phyloP scores from a whole-genome alignment of 2,888 invertebrate genomes.

The Pherbina coryleti region DNA sequence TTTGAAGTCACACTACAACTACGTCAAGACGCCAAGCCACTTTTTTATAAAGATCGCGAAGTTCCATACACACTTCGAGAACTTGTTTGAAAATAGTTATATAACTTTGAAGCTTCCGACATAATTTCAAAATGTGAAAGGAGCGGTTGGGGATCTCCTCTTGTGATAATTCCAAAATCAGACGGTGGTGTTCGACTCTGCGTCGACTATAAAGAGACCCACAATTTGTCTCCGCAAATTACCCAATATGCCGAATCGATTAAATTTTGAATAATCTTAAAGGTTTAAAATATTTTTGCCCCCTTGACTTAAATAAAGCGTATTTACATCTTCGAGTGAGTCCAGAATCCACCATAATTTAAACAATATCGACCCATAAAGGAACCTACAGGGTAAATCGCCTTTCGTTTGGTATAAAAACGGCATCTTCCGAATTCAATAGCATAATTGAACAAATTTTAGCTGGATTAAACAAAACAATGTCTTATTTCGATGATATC shows the following conservation, averaged over 20 bases:
- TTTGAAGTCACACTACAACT: slow-evolving; percentile 31
- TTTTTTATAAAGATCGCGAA: slow-evolving; percentile 38
- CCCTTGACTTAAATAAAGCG: slow-evolving; percentile 39
- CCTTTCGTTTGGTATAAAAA: no score
- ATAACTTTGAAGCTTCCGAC: slow-evolving; percentile 15
- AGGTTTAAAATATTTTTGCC: slow-evolving; percentile 37
- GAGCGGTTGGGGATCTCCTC: slow-evolving; percentile 34
- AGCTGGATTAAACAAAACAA: slow-evolving; percentile 42
- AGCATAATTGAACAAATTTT: slow-evolving; percentile 46
- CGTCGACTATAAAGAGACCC: slow-evolving; percentile 36
- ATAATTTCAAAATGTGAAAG: slow-evolving; percentile 36
- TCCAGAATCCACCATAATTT: slow-evolving; percentile 31
- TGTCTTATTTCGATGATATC: slow-evolving; percentile 44
- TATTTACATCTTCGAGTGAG: slow-evolving; percentile 38
- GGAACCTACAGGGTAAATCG: no score
- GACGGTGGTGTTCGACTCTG: slow-evolving; percentile 34
- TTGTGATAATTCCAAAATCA: slow-evolving; percentile 33
- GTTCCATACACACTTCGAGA: slow-evolving; percentile 36
- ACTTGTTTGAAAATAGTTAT: not conserved
- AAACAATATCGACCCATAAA: no score
- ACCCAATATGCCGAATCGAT: slow-evolving; percentile 35
- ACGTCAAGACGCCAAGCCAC: not conserved
- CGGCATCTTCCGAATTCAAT: slow-evolving; percentile 45
- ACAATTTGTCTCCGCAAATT: slow-evolving; percentile 24
- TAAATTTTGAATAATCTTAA: slow-evolving; percentile 36